Base-by-base conservation (phyloP, 2,113 vertebrate species). In the Centropus bengalensis region DNA sequence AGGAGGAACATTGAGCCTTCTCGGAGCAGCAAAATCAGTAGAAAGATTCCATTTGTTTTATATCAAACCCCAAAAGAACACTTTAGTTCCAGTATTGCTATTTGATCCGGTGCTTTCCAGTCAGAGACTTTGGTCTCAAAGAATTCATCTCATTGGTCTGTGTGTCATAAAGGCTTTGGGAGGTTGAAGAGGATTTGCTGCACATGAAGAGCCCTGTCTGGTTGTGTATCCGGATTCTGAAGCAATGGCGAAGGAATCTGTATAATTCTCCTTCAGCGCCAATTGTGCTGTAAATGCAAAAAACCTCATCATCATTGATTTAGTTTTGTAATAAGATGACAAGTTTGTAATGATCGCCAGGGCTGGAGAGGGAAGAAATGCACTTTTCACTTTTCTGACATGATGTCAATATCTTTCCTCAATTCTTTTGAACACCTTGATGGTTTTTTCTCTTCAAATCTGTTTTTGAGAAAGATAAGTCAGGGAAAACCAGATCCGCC, bases 201-300 rank as follows among this genome's bases (percentile, higher is more conserved):
- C 58, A 32, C 30, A 2, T 19, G 71, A 27, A 66, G 58, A 44
- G 47, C 55, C 44, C 56, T 56, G 27, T 49, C 66, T 3, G 5
- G 14, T 51, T 70, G 38, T 24, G 14, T 21, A 9, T 77, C 20
- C 10, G 94, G n/a, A 81, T 76, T 69, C 69, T 51, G 67, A 52
- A 38, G 33, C 93, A 95, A 78, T 90, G 94, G 86, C 95, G 97
- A 91, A 94, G 78, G 78, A 92, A 96, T 94, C 94, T 84, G 81
- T 71, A 17, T 67, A 94, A 96, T 94, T 97, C 75, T 94, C 83
- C 94, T 87, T 80, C 90, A 52, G 59, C 58, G 55, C 67, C 94
- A 89, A 96, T 96, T 94, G 82, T 96, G 89, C 97, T 94, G 95
- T 93, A 93, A 95, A 94, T 88, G 86, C 44, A 79, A 96, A 86